Conservation (phyloP, 2,113 vertebrate species). For the Grus americana region DNA sequence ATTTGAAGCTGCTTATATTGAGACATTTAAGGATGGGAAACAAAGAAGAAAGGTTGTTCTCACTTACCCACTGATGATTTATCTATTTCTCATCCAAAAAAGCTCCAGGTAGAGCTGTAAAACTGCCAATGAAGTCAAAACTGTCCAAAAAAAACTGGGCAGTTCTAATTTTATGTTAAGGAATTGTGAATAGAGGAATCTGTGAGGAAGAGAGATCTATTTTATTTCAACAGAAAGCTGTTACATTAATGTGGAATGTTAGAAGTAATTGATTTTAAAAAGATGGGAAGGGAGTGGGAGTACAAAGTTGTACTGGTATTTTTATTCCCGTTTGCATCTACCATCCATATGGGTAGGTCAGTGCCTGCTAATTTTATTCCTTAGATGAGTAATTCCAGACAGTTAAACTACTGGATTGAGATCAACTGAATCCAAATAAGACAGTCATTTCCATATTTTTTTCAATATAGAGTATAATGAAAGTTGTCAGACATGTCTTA, state of each 20-base stretch:
- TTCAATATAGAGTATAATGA: not conserved
- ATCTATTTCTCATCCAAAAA: not conserved
- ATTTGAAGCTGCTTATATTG: not conserved
- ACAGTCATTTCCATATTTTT: not conserved
- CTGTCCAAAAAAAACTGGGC: not conserved
- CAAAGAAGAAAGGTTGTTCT: not conserved
- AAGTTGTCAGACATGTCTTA: not conserved
- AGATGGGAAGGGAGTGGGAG: not conserved
- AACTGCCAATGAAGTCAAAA: not conserved
- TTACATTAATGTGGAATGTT: not conserved
- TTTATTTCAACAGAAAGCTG: not conserved
- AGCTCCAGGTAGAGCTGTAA: not conserved
- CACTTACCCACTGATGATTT: not conserved
- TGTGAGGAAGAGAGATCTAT: not conserved
- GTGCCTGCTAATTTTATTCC: not conserved
- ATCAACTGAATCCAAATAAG: not conserved
- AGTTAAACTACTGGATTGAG: not conserved
- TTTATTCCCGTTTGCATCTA: not conserved
- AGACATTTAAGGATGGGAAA: not conserved
- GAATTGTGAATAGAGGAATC: not conserved
- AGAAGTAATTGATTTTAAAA: not conserved
- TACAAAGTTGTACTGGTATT: not conserved
- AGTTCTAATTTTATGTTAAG: not conserved
- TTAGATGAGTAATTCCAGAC: not conserved
- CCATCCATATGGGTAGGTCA: not conserved